A percentile compares a stretch with the other conserved stretches of the same genome.
Evolutionary conservation across 2,113 vertebrate species (phyloP).

Genomic region (Cariama cristata): DNA sequence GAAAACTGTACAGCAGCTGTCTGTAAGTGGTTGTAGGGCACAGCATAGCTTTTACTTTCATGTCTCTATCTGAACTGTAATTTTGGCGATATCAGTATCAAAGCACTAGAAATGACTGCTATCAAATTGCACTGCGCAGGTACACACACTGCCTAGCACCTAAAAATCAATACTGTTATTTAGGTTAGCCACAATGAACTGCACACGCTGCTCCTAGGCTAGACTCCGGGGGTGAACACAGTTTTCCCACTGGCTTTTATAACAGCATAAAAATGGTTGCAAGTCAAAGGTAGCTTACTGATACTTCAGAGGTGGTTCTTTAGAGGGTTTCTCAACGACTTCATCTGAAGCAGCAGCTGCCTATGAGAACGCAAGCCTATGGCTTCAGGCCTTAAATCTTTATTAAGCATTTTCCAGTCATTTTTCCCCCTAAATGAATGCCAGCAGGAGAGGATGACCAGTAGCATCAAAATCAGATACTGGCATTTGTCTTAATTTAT

Average conservation of each 20-base stretch:
- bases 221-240: not conserved
- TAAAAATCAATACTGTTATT: constrained; percentile 9
- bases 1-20: not conserved
- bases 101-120: not conserved
- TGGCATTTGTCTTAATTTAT: not conserved
- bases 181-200: not conserved
- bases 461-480: not conserved
- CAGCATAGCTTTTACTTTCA: not conserved
- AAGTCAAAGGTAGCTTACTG: not conserved
- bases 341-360: not conserved
- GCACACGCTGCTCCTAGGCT: not conserved
- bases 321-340: not conserved
- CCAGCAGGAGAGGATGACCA: not conserved
- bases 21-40: not conserved
- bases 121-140: not conserved
- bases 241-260: not conserved
- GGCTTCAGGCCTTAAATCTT: not conserved
- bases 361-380: not conserved
- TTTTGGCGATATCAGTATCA: not conserved
- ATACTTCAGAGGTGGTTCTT: not conserved
- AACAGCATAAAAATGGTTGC: not conserved
- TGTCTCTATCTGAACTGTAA: not conserved
- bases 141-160: not conserved
- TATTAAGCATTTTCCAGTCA: not conserved
- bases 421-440: fast-evolving